Conservation (phyloP, 2,888 invertebrate species). For the Drosophila imparisetae region DNA sequence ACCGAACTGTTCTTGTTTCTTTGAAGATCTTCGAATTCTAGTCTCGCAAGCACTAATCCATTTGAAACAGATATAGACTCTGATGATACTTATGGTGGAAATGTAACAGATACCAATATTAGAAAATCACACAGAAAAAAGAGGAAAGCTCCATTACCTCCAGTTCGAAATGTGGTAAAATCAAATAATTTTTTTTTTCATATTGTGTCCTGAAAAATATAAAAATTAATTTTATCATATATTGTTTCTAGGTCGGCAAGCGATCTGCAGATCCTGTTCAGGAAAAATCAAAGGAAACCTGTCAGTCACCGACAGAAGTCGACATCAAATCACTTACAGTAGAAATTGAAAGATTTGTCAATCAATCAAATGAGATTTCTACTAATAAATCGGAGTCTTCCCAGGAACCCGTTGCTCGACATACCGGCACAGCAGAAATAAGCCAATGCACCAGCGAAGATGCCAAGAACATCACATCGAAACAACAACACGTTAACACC, state of each 20-base stretch:
- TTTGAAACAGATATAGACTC: conserved; percentile 85
- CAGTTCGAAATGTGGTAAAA: conserved; percentile 61
- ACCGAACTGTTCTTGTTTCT: not conserved
- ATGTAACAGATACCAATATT: conserved; percentile 16
- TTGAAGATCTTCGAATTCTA: conserved; percentile 86
- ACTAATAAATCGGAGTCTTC: not conserved
- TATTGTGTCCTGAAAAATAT: not conserved
- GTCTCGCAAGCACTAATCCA: conserved; percentile 87
- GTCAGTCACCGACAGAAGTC: not conserved
- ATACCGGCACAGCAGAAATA: not conserved
- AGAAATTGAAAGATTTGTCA: conserved; percentile 71
- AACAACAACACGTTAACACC: not conserved
- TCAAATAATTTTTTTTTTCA: not conserved
- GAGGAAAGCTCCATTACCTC: conserved; percentile 88
- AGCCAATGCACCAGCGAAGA: not conserved
- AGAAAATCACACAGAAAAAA: conserved; percentile 87
- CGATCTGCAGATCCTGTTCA: not conserved
- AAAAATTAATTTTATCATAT: not conserved
- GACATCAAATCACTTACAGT: conserved; percentile 61
- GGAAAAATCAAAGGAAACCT: conserved; percentile 4
- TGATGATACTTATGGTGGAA: conserved; percentile 59
- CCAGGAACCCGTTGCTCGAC: not conserved
- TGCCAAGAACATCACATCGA: not conserved
- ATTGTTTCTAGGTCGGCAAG: conserved; percentile 16
- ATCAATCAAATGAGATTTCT: conserved; percentile 28